Base-by-base conservation (phyloP, 37 sponge, comb jelly and placozoan species). In the Spongia lamella region DNA sequence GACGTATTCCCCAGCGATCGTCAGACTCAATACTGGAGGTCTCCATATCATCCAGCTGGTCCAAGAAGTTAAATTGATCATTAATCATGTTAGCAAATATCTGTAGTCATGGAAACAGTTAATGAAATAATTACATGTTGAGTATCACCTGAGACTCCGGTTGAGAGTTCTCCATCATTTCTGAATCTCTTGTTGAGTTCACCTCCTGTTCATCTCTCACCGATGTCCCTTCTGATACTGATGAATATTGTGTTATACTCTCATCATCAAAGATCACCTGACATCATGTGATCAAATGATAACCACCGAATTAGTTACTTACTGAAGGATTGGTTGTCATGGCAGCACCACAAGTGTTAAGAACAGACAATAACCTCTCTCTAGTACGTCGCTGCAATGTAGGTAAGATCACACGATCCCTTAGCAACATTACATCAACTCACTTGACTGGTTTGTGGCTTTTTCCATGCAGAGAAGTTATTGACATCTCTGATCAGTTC, bases 271-370 rank as follows among this genome's bases (percentile, higher is more conserved):
- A 43, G 47, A 43, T 43, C 47, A 43, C 47, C 47, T 43, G 47
- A 43, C 47, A 43, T 43, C 9, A 9, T 43, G 47, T 43, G 9
- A 9, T 43, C 47, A 43, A 43, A 43, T 43, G 47, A 13, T 43
- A 43, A 5, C 47, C 5, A 13, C 7, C 7, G 5, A 13, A 43
- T 9, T 20, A 29, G 50, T n/a, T 29, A 24, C 78, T 78, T 16
- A 78, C 86, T 30, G 82, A 83, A 6, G 89, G 79, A 43, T 83
- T 88, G 59, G 79, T 81, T 43, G 72, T 75, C 21, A 88, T 58
- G 30, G 59, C 79, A 36, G 85, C 87, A 0, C 75, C 86, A 60
- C 86, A 82, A 11, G 91, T 77, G 65, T 86, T 86, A 22, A 90
- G 55, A 26, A 90, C 82, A 53, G 70, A 74, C 61, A 55, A 17